phyloP scores from a whole-genome alignment of 2,113 vertebrate species.

The Turnix velox region DNA sequence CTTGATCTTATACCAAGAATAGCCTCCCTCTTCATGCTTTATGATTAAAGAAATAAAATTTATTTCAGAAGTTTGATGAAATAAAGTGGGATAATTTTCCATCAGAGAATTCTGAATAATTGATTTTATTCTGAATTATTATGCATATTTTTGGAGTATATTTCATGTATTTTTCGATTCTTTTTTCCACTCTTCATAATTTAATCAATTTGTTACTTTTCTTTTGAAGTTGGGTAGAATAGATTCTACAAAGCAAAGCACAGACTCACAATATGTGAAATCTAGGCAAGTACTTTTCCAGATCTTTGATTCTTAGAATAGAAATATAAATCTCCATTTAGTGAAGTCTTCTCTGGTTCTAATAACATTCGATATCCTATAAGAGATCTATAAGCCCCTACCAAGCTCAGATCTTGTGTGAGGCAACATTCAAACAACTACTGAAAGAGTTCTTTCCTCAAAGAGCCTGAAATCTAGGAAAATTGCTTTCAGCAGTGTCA shows the following conservation, averaged over 20 bases:
- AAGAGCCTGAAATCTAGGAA: neutral
- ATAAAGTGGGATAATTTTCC: neutral
- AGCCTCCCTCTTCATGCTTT: neutral
- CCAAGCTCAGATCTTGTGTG: neutral
- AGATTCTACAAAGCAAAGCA: neutral
- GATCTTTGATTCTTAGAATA: neutral
- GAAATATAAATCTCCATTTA: neutral
- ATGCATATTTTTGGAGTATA: neutral
- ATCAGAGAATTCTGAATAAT: neutral
- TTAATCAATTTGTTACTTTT: neutral
- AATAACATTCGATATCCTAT: neutral
- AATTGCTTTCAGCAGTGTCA: neutral
- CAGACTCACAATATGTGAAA: neutral
- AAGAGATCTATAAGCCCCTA: neutral
- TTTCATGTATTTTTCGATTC: neutral
- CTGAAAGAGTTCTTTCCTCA: neutral
- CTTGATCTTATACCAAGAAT: neutral
- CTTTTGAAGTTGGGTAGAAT: neutral
- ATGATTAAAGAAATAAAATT: neutral
- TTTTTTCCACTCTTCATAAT: neutral
- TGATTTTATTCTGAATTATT: neutral
- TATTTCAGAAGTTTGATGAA: neutral
- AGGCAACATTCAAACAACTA: neutral
- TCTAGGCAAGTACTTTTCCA: neutral
- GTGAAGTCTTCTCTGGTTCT: neutral